These are phyloP conservation scores for Odontothrips loti DNA, from an alignment of 2,888 invertebrate species.

Conservation along the genomic window DNA sequence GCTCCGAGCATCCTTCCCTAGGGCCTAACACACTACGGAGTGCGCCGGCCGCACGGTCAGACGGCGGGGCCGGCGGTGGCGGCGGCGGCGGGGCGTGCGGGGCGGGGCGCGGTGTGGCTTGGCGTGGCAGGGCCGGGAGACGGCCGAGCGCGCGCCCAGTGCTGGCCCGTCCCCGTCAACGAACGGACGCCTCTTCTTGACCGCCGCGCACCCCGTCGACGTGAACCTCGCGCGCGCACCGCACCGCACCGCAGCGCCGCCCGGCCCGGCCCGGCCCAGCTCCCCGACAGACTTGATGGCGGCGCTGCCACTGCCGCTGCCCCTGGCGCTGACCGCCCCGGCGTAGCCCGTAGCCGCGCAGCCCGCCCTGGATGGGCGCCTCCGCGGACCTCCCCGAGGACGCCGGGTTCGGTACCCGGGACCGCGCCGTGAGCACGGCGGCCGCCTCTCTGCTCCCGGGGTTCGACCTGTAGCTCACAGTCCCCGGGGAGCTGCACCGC, in stretches of 20 bases:
- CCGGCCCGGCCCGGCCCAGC: neutral
- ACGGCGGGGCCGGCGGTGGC: neutral
- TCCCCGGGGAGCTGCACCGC: too few species aligned
- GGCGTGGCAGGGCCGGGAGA: neutral
- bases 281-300: neutral
- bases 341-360: neutral
- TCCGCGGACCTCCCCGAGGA: too few species aligned
- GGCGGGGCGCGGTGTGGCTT: neutral
- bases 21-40: conserved; percentile 6
- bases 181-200: conserved; percentile 2
- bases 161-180: conserved; percentile 15
- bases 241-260: neutral
- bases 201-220: neutral
- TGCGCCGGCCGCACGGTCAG: neutral
- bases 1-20: neutral
- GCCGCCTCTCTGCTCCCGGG: too few species aligned
- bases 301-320: neutral
- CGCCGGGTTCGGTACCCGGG: too few species aligned
- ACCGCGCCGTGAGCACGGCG: too few species aligned
- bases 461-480: too few species aligned
- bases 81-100: neutral
- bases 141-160: conserved; percentile 17
- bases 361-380: neutral
- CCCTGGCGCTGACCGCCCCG: neutral
- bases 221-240: neutral